A percentile compares a stretch with the other conserved stretches of the same genome.
These are phyloP conservation scores for Cecidostiba fungosa DNA, from an alignment of 2,888 invertebrate species.

Conservation along the genomic window DNA sequence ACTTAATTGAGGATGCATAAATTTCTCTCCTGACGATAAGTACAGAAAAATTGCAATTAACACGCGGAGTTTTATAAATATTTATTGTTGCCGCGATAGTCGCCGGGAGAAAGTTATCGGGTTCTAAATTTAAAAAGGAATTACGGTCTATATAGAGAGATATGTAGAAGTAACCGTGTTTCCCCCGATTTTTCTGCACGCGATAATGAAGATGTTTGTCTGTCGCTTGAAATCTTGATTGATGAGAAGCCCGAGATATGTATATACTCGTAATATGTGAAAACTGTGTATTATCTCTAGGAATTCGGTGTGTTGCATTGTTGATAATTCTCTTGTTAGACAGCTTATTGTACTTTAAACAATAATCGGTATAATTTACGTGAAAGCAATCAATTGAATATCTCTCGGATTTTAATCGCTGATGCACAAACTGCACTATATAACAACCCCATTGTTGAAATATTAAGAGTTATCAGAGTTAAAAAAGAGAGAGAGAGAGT, in stretches of 20 bases:
- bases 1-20: slow-evolving; percentile 51
- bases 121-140: neutral
- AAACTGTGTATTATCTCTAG: neutral
- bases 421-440: slow-evolving; percentile 4
- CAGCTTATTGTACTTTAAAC: neutral
- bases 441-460: slow-evolving; percentile 43
- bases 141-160: neutral
- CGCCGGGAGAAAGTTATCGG: neutral
- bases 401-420: slow-evolving; percentile 27
- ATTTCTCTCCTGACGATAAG: slow-evolving; percentile 26
- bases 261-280: neutral
- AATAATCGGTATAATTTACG: neutral
- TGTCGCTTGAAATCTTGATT: slow-evolving; percentile 23
- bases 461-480: slow-evolving; percentile 32
- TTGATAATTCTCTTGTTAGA: neutral
- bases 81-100: slow-evolving; percentile 4
- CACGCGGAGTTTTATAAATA: slow-evolving; percentile 18
- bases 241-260: neutral
- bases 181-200: neutral
- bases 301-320: neutral
- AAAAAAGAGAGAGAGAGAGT: neutral
- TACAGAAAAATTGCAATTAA: slow-evolving; percentile 27
- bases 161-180: neutral
- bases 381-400: neutral
- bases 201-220: neutral